Evolutionary conservation across 2,113 vertebrate genomes (phyloP).

Genomic region (Megalops atlanticus): DNA sequence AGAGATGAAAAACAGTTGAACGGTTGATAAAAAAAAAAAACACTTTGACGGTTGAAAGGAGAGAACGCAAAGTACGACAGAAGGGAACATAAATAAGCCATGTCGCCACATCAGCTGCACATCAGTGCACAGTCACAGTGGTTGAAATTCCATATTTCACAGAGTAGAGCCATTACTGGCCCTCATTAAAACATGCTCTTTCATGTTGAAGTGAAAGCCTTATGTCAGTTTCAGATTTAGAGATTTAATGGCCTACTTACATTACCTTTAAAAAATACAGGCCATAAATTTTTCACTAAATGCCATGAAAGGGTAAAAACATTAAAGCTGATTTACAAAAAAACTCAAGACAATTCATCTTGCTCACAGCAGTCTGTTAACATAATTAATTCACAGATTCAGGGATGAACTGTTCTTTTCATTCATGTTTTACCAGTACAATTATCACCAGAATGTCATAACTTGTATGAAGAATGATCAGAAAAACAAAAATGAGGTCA

Average conservation of each 20-base stretch:
- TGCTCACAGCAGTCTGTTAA: neutral
- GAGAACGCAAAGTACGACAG: neutral
- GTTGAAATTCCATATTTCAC: neutral
- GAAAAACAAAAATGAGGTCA: neutral
- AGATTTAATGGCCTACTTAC: slow-evolving; percentile 32
- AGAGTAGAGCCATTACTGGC: slow-evolving; percentile 32
- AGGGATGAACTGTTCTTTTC: neutral
- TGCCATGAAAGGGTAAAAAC: neutral
- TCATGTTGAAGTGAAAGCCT: slow-evolving; percentile 49
- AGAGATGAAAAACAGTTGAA: neutral
- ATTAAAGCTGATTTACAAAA: neutral
- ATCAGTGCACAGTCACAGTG: neutral
- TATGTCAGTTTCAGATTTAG: slow-evolving; percentile 29
- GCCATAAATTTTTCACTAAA: neutral
- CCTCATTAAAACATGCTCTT: slow-evolving; percentile 53
- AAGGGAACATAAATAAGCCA: neutral
- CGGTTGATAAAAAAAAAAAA: too few relatives aligned
- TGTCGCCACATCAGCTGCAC: slow-evolving; percentile 3
- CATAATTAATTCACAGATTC: neutral
- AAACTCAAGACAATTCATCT: neutral
- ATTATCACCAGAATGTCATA: neutral
- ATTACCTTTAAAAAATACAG: slow-evolving; percentile 24
- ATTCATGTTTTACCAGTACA: neutral
- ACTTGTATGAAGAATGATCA: too few relatives aligned
- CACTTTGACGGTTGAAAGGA: neutral